A percentile compares a stretch with the other conserved stretches of the same genome.
These are phyloP conservation scores for Falco biarmicus DNA, from an alignment of 2,797 vertebrate species.

Conservation along the genomic window DNA sequence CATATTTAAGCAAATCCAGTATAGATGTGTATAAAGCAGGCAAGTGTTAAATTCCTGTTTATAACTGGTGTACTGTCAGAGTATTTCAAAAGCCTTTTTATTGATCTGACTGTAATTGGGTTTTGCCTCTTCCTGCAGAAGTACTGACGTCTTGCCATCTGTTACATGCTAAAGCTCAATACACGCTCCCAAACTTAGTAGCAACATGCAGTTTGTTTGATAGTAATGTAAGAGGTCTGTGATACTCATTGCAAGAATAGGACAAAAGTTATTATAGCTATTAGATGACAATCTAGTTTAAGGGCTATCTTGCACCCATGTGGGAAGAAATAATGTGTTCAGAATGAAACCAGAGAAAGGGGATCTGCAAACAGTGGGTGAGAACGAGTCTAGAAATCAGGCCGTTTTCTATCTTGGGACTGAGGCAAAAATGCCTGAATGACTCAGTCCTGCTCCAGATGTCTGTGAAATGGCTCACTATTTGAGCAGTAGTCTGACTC, in stretches of 20 bases:
- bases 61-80: neutral
- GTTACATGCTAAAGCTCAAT: neutral
- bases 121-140: neutral
- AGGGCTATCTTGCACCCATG: neutral
- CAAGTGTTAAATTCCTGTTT: neutral
- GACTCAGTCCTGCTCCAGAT: constrained; percentile 58
- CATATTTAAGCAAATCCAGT: neutral
- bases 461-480: constrained; percentile 54
- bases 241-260: neutral
- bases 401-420: constrained; percentile 29
- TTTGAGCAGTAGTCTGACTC: constrained; percentile 59
- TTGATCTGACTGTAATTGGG: neutral
- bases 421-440: constrained; percentile 45
- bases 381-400: constrained; percentile 14
- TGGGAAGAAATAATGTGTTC: neutral
- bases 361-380: constrained; percentile 25
- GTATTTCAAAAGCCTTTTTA: neutral
- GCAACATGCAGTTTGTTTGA: neutral
- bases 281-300: neutral
- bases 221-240: neutral
- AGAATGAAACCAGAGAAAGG: constrained; percentile 57
- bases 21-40: neutral
- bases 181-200: neutral
- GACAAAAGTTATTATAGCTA: neutral
- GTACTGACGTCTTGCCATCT: constrained; percentile 2